Evolutionary conservation across 1,140 invertebrate genomes (phyloP).

Genomic region (Drosophila mayri): DNA sequence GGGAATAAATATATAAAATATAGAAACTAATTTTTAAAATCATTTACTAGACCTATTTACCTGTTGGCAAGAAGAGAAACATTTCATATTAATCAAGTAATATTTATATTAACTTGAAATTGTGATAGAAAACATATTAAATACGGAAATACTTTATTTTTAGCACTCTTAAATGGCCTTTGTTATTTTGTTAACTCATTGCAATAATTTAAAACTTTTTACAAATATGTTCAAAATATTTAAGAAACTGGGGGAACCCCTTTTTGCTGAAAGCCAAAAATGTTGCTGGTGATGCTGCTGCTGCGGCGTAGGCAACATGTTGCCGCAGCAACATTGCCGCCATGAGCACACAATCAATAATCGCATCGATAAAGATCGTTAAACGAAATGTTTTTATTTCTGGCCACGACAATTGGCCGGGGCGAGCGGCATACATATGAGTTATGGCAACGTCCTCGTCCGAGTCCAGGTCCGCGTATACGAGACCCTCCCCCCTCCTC

Average conservation of each 20-base stretch:
- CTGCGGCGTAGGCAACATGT: constrained; percentile 32
- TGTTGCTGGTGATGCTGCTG: constrained; percentile 20
- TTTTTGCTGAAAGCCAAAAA: not conserved
- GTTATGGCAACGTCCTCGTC: constrained; percentile 61
- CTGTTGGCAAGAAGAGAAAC: not conserved
- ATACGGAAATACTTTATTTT: not conserved
- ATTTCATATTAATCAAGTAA: no score
- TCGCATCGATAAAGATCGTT: constrained; percentile 84
- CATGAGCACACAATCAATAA: constrained; percentile 80
- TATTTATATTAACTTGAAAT: not conserved
- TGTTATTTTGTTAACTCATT: not conserved
- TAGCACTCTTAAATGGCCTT: not conserved
- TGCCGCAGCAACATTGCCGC: constrained; percentile 39
- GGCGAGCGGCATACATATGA: constrained; percentile 59
- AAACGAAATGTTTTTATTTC: constrained; percentile 83
- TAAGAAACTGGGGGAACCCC: constrained; percentile 1
- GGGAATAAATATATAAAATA: no score
- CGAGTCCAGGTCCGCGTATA: constrained; percentile 22
- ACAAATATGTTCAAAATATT: not conserved
- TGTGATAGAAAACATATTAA: not conserved
- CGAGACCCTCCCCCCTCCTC: constrained; percentile 3
- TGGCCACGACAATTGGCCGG: constrained; percentile 59
- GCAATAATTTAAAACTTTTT: not conserved
- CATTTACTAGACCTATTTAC: not conserved
- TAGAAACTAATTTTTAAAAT: no score